A percentile compares a stretch with the other conserved stretches of the same genome.
These are phyloP conservation scores for Mus spicilegus DNA, from an alignment of 2,113 vertebrate species.

Conservation along the genomic window DNA sequence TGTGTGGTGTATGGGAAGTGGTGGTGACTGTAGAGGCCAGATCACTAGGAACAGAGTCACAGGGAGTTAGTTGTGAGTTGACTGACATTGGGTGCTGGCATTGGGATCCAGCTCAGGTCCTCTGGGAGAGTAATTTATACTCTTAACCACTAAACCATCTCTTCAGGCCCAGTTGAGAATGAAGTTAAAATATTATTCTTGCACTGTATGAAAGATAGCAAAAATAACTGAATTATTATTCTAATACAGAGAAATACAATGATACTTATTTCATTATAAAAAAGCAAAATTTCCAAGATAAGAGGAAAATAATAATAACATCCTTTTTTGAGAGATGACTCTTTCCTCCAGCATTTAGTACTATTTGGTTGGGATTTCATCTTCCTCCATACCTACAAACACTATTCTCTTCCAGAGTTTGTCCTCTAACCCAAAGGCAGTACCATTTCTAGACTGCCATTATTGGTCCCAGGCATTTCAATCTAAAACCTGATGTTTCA, in stretches of 20 bases:
- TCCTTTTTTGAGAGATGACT: not conserved
- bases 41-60: not conserved
- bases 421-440: not conserved
- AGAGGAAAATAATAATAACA: not conserved
- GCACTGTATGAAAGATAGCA: not conserved
- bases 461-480: not conserved
- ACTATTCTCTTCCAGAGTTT: not conserved
- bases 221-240: not conserved
- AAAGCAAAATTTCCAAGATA: not conserved
- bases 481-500: not conserved
- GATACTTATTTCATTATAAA: not conserved
- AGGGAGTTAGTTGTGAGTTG: not conserved
- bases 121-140: not conserved
- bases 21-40: not conserved
- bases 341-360: not conserved
- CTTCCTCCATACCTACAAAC: not conserved
- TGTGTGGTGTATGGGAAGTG: not conserved
- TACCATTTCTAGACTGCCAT: not conserved
- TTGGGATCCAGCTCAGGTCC: not conserved
- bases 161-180: not conserved
- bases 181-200: not conserved
- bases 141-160: not conserved
- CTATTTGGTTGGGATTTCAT: not conserved
- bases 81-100: not conserved
- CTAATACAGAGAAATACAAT: not conserved